Evolutionary conservation across 2,888 invertebrate genomes (phyloP).

Genomic region (Alcis repandata): DNA sequence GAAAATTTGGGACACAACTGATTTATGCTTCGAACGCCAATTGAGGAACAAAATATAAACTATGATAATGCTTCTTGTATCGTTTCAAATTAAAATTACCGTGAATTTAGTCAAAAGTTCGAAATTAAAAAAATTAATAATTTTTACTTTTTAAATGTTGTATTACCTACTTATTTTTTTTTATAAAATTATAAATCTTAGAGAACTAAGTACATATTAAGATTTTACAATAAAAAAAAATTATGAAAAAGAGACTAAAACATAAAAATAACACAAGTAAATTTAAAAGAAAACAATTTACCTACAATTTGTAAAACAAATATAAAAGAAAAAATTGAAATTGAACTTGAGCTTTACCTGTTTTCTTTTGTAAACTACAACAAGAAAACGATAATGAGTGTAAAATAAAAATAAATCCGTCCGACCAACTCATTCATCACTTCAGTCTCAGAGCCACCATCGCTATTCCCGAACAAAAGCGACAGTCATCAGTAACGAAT

Average conservation of each 20-base stretch:
- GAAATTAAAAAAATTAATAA: too few relatives aligned
- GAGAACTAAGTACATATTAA: too few relatives aligned
- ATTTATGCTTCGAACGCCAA: slow-evolving; percentile 46
- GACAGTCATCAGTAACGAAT: neutral
- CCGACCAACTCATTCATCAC: neutral
- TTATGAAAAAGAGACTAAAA: too few relatives aligned
- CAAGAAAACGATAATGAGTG: slow-evolving; percentile 29
- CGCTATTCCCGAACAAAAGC: neutral
- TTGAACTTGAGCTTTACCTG: neutral
- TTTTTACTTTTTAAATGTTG: too few relatives aligned
- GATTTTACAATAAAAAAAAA: too few relatives aligned
- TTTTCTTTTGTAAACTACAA: slow-evolving; percentile 1
- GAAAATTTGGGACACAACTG: slow-evolving; percentile 39
- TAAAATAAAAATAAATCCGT: slow-evolving; percentile 37
- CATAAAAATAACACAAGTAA: too few relatives aligned
- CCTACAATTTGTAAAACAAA: slow-evolving; percentile 6
- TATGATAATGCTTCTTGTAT: too few relatives aligned
- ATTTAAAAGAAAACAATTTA: neutral
- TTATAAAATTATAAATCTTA: too few relatives aligned
- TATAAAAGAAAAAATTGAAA: neutral
- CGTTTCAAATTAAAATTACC: neutral
- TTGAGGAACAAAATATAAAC: slow-evolving; percentile 44
- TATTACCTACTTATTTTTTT: too few relatives aligned
- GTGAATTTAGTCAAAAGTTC: too few relatives aligned
- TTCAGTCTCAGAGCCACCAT: neutral